phyloP scores from a whole-genome alignment of 2,888 invertebrate genomes.

The Apamea sordens region DNA sequence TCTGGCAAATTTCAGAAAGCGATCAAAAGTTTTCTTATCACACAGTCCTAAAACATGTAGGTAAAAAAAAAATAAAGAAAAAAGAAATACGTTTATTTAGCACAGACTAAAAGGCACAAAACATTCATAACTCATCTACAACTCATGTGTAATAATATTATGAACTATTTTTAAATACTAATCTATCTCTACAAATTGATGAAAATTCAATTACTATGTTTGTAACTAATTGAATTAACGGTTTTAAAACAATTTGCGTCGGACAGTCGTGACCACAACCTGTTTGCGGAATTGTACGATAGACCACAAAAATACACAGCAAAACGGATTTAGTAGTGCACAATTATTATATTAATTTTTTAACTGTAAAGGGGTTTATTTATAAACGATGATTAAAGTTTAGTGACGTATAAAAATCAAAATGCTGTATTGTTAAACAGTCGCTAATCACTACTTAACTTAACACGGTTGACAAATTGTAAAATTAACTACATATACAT shows the following conservation, averaged over 20 bases:
- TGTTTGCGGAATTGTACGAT: background rate
- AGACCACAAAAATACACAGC: slow-evolving; percentile 25
- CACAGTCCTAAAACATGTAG: background rate
- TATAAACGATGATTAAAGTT: background rate
- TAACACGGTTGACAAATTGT: too few species aligned
- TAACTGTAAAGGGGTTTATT: background rate
- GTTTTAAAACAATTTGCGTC: slow-evolving; percentile 25
- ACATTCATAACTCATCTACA: too few species aligned
- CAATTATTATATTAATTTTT: background rate
- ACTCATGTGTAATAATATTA: too few species aligned
- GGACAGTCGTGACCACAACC: slow-evolving; percentile 26
- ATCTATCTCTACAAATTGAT: background rate
- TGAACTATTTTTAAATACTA: too few species aligned
- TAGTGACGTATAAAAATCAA: too few species aligned
- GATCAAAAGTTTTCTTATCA: background rate
- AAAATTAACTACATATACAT: too few species aligned
- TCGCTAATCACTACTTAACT: too few species aligned
- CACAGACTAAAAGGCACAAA: too few species aligned
- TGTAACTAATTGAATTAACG: slow-evolving; percentile 20
- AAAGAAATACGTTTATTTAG: too few species aligned
- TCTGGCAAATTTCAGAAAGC: background rate
- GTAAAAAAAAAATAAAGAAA: too few species aligned
- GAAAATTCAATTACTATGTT: slow-evolving; percentile 2
- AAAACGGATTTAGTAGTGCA: background rate
- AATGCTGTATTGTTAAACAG: too few species aligned